phyloP scores from a whole-genome alignment of 2,113 vertebrate species.

The Camelus bactrianus region DNA sequence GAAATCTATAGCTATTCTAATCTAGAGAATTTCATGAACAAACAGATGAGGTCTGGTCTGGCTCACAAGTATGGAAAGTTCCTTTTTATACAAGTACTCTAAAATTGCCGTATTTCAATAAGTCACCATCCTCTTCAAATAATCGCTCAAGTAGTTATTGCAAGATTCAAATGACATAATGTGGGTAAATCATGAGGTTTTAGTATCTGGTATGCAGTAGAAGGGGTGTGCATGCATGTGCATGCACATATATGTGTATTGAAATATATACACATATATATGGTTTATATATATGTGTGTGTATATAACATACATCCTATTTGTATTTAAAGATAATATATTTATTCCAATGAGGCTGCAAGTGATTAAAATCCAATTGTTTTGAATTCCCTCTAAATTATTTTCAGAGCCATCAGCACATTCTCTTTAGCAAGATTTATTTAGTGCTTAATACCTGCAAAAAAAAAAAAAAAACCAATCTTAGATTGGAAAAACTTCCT shows the following conservation, averaged over 20 bases:
- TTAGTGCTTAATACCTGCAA: slow-evolving; percentile 6
- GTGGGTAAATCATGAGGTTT: not conserved
- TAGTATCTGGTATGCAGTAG: not conserved
- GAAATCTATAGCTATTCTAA: not conserved
- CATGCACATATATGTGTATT: not conserved
- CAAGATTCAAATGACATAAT: not conserved
- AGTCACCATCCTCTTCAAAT: not conserved
- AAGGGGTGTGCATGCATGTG: too few species aligned
- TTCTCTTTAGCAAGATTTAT: slow-evolving; percentile 23
- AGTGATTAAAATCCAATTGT: slow-evolving; percentile 13
- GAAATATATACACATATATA: not conserved
- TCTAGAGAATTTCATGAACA: not conserved
- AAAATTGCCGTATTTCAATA: not conserved
- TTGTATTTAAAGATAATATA: not conserved
- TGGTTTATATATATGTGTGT: not conserved
- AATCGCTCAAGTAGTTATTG: not conserved
- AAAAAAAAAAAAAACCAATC: not conserved
- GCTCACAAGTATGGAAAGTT: not conserved
- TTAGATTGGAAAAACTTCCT: slow-evolving; percentile 10
- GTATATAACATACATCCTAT: too few species aligned
- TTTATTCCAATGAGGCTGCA: not conserved
- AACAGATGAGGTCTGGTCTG: not conserved
- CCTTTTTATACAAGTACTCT: not conserved
- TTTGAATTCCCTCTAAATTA: slow-evolving; percentile 22
- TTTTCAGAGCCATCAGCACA: not conserved